Conservation (phyloP, 2,888 invertebrate species). For the Parnassius glacialis region DNA sequence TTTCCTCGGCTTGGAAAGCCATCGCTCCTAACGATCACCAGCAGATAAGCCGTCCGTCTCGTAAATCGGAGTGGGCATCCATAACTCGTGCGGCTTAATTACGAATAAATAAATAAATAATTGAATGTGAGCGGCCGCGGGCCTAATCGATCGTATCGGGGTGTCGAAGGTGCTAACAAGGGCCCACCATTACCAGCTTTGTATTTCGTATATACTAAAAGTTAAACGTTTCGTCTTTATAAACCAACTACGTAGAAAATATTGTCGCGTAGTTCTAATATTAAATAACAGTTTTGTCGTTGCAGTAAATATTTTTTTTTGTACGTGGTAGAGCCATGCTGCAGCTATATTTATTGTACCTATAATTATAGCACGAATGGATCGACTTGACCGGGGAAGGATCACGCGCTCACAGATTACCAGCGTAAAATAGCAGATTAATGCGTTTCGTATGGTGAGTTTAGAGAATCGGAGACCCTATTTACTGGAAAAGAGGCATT, state of each 20-base stretch:
- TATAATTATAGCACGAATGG: no score
- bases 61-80: conserved; percentile 63
- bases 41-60: conserved; percentile 35
- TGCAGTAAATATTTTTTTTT: no score
- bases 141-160: conserved; percentile 72
- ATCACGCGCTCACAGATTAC: no score
- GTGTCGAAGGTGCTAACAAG: conserved; percentile 77
- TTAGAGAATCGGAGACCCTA: no score
- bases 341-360: no score
- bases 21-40: neutral
- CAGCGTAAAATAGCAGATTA: no score
- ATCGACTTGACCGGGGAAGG: no score
- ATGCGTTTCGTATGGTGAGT: no score
- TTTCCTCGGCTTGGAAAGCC: neutral
- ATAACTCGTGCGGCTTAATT: conserved; percentile 79
- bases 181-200: conserved; percentile 36
- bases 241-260: neutral
- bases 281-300: no score
- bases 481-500: no score
- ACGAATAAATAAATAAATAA: conserved; percentile 82
- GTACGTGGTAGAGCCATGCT: no score
- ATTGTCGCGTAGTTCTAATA: no score
- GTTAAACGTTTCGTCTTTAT: conserved; percentile 20
- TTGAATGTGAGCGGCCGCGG: conserved; percentile 80
- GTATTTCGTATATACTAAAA: conserved; percentile 27